Evolutionary conservation across 2,797 vertebrate species (phyloP).

Genomic region (Carapus acus): DNA sequence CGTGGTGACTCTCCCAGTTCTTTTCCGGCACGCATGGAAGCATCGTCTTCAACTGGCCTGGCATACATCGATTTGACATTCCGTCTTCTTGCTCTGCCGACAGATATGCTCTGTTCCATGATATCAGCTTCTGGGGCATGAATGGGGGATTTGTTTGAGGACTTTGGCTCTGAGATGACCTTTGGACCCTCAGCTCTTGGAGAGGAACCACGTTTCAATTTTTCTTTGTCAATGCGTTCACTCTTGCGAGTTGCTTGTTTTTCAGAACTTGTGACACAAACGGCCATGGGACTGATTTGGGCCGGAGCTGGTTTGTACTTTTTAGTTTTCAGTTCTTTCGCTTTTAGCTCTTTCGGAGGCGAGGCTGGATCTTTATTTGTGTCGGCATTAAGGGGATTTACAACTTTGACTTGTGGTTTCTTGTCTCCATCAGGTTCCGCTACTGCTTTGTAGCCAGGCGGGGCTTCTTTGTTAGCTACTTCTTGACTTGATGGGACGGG

Average conservation of each 20-base stretch:
- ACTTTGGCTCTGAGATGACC: conserved; percentile 70
- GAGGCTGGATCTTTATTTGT: conserved; percentile 69
- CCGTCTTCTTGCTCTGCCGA: conserved; percentile 83
- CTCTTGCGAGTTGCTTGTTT: conserved; percentile 93
- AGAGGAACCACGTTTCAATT: conserved; percentile 86
- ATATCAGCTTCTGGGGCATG: conserved; percentile 78
- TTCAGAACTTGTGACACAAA: conserved; percentile 64
- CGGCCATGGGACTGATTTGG: conserved; percentile 49
- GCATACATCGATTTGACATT: conserved; percentile 95
- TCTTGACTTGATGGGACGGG: conserved; percentile 51
- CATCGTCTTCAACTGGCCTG: conserved; percentile 84
- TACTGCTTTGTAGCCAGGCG: conserved; percentile 52
- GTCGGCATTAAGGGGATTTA: conserved; percentile 62
- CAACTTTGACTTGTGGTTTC: conserved; percentile 55
- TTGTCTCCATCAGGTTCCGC: conserved; percentile 56
- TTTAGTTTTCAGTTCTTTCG: conserved; percentile 81
- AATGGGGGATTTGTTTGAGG: conserved; percentile 84
- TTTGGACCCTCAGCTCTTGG: conserved; percentile 86
- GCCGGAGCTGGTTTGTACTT: conserved; percentile 77
- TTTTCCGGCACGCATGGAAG: conserved; percentile 72
- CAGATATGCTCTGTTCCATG: conserved; percentile 78
- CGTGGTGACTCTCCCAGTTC: conserved; percentile 81
- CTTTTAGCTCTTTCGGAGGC: conserved; percentile 73
- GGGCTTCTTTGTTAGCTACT: conserved; percentile 52
- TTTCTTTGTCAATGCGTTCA: conserved; percentile 94